A percentile compares a stretch with the other conserved stretches of the same genome.
These are phyloP conservation scores for Ylistrum balloti DNA, from an alignment of 1,140 invertebrate genomes.

Conservation along the genomic window DNA sequence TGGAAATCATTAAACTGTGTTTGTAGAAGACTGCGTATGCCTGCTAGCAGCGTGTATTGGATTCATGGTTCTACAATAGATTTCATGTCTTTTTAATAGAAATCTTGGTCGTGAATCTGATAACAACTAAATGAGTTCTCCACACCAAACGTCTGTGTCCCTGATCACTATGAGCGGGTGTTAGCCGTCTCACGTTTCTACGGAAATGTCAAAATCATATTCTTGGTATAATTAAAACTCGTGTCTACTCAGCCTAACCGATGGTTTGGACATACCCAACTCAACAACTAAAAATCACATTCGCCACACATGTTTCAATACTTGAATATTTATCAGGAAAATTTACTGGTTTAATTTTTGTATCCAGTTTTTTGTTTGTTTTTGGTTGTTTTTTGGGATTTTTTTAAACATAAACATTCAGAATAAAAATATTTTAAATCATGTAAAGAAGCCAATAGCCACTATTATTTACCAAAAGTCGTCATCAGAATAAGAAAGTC, in stretches of 20 bases:
- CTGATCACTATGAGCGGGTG: slow-evolving; percentile 24
- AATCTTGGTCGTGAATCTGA: slow-evolving; percentile 24
- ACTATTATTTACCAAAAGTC: not conserved
- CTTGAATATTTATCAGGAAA: not conserved
- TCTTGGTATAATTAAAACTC: slow-evolving; percentile 22
- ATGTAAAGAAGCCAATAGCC: no score
- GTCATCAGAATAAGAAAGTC: not conserved
- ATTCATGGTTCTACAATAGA: slow-evolving; percentile 17
- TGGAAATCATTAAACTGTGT: slow-evolving; percentile 23
- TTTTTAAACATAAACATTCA: not conserved
- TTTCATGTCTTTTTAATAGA: slow-evolving; percentile 40
- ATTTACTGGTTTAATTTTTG: not conserved
- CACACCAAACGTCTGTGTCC: not conserved
- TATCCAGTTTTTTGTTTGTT: not conserved
- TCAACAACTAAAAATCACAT: not conserved
- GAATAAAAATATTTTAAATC: no score
- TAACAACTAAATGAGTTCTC: slow-evolving; percentile 39
- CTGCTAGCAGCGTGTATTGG: not conserved
- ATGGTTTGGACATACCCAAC: not conserved
- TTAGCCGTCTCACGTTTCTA: slow-evolving; percentile 1
- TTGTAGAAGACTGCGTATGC: not conserved
- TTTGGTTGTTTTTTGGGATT: not conserved
- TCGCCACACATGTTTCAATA: not conserved
- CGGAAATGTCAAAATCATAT: slow-evolving; percentile 22
- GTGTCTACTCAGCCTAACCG: slow-evolving; percentile 20